Percentiles rank a stretch among this genome's conserved stretches.
phyloP scores from a whole-genome alignment of 2,797 vertebrate species.

The Enteromius unitaeniatus region DNA sequence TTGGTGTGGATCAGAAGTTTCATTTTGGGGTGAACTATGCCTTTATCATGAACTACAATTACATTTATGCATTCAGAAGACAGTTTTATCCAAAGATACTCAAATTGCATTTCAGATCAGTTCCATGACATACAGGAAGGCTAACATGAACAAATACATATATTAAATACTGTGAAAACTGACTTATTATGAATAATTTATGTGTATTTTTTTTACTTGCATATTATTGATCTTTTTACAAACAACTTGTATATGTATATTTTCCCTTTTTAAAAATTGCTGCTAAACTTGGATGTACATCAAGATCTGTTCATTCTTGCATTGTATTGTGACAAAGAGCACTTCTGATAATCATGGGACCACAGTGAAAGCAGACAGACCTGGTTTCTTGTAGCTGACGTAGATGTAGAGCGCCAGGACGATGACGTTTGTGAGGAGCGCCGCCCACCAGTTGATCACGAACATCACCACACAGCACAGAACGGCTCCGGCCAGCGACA shows the following conservation, averaged over 20 bases:
- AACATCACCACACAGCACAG: constrained; percentile 97
- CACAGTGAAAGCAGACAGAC: constrained; percentile 65
- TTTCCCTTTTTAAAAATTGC: background rate
- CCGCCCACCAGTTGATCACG: constrained; percentile 98
- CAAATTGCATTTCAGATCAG: background rate
- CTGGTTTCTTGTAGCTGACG: constrained; percentile 97
- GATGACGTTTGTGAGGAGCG: constrained; percentile 91
- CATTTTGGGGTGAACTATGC: background rate
- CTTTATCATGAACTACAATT: background rate
- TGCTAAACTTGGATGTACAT: background rate
- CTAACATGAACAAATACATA: background rate
- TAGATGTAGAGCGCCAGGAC: constrained; percentile 96
- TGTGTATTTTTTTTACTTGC: too few species aligned
- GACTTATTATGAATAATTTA: too few species aligned
- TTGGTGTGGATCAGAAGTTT: background rate
- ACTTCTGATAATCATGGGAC: background rate
- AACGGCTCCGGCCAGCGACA: constrained; percentile 90
- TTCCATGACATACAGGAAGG: background rate
- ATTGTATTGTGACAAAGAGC: background rate
- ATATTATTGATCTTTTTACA: too few species aligned
- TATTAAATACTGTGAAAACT: background rate
- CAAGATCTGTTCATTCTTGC: background rate
- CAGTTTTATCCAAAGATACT: background rate
- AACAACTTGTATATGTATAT: too few species aligned
- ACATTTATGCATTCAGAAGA: background rate